Evolutionary conservation across 2,888 invertebrate species (phyloP), one percentile per base, ranked within the genome.

Genomic region (Caenorhabditis parvicauda): DNA sequence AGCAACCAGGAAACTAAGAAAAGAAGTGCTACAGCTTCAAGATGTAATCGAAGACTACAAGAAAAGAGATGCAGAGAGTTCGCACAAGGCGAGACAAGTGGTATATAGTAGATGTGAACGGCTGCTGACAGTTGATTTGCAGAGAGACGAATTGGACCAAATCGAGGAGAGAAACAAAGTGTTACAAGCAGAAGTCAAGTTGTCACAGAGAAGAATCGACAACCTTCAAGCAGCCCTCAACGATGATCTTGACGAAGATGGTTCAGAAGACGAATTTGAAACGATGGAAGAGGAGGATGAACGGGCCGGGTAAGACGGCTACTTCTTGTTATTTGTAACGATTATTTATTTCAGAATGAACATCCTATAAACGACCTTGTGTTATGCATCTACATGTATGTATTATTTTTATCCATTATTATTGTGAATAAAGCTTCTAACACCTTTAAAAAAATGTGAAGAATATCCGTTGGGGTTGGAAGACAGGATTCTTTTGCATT

Each of bases 151-250:
- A 32, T 19, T 41, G 9, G 70, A 70, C 37, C 50, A 53, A 24
- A 28, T 56, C 32, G 62, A 63, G 32, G 67, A 70, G 25, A 51
- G 56, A 42, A 6, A 50, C 17, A 81, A 82, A 47, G 82, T 83
- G 53, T 76, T 80, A 28, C 82, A 83, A 63, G 81, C 82, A 32
- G 93, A 94, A 83, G 87, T 94, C 42, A 86, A 91, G 50, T 85
- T 93, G 52, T 93, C 94, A 3, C 86, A 92, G 57, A 88, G 94
- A 60, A 86, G 94, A 59, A 92, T 93, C 72, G 88, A 91, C 44
- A 45, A 32, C 6, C 46, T 59, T 2, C 55, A 55, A 22, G 46
- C 50, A 6, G 59, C 59, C 1, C 35, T 59, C 25, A 54, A 27
- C 28, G 54, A 59, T 21, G 55, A 51, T 12, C 42, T 59, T 39